Percentiles rank a stretch among this genome's conserved stretches.
These are phyloP conservation scores for Melospiza melodia DNA, from an alignment of 2,113 vertebrate genomes.

Conservation along the genomic window DNA sequence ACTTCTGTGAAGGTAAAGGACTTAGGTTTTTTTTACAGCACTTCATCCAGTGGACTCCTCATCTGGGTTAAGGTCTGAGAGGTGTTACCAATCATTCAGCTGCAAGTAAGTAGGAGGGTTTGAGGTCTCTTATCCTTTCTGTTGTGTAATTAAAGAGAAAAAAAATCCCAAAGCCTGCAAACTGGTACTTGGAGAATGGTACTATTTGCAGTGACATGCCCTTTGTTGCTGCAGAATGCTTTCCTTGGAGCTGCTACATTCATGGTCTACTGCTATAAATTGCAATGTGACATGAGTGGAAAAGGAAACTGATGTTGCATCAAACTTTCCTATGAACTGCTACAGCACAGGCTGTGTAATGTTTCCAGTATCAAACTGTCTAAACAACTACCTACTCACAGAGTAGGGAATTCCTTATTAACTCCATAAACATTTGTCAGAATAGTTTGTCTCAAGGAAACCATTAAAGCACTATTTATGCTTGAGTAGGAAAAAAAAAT, in stretches of 20 bases:
- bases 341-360: background rate
- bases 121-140: background rate
- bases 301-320: constrained; percentile 2
- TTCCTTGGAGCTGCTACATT: background rate
- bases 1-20: background rate
- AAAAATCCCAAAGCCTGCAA: background rate
- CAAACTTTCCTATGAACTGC: background rate
- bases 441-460: constrained; percentile 23
- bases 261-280: background rate
- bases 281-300: background rate
- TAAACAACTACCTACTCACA: background rate
- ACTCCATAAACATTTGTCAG: constrained; percentile 15
- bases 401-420: background rate
- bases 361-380: background rate
- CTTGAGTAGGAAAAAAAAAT: background rate
- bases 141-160: background rate
- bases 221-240: background rate
- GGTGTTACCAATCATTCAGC: background rate
- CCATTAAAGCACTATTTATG: background rate
- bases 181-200: background rate
- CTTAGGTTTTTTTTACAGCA: background rate
- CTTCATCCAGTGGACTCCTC: background rate
- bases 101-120: background rate
- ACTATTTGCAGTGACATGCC: background rate
- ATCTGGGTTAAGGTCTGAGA: background rate